Evolutionary conservation across 2,797 vertebrate species (phyloP).

Genomic region (Podarcis siculus): DNA sequence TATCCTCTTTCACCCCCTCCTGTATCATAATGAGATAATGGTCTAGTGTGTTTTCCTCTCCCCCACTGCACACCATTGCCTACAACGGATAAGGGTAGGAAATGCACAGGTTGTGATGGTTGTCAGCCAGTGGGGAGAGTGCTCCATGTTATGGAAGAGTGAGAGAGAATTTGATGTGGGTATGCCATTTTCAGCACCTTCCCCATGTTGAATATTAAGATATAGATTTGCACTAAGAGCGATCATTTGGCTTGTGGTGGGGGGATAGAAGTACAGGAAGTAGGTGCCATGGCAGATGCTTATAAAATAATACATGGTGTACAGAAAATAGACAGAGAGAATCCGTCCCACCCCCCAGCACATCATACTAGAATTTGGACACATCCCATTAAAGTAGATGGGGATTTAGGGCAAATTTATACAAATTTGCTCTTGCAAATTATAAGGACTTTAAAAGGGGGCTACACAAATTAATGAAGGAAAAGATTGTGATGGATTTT

Average conservation of each 20-base stretch:
- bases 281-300: no score
- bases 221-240: not conserved
- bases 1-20: not conserved
- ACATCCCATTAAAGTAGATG: no score
- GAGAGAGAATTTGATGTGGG: accelerated
- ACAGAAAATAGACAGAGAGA: no score
- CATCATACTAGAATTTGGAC: no score
- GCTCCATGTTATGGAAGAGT: not conserved
- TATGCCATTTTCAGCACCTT: not conserved
- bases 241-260: not conserved
- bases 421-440: no score
- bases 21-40: not conserved
- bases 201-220: not conserved
- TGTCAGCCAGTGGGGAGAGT: not conserved
- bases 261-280: no score
- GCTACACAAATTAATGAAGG: no score
- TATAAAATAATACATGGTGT: no score
- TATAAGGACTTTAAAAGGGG: no score
- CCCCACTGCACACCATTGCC: not conserved
- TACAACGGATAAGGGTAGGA: not conserved
- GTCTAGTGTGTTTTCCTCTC: not conserved
- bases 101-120: not conserved
- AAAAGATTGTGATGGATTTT: no score
- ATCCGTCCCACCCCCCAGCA: no score
- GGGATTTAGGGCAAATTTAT: no score